phyloP scores from a whole-genome alignment of 2,797 vertebrate species.

The Cichlasoma orientale region DNA sequence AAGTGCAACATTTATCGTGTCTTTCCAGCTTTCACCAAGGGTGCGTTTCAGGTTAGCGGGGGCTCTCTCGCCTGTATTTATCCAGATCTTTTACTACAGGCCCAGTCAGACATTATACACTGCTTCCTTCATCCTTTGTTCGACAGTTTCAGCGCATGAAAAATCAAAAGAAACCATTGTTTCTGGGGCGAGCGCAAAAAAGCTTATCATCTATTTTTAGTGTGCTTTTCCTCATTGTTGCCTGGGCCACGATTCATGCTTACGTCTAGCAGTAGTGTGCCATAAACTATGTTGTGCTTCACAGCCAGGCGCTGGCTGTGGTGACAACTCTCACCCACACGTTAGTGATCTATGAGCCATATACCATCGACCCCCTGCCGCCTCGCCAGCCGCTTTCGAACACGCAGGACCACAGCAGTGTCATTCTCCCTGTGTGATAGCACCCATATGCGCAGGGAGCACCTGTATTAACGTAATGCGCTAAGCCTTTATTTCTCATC shows the following conservation, averaged over 20 bases:
- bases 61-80: constrained; percentile 31
- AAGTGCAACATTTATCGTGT: constrained; percentile 67
- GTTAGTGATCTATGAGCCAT: constrained; percentile 72
- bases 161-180: constrained; percentile 67
- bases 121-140: constrained; percentile 28
- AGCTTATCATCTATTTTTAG: constrained; percentile 77
- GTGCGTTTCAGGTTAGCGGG: constrained; percentile 55
- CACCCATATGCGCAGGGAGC: constrained; percentile 58
- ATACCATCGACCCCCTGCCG: constrained; percentile 47
- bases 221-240: constrained; percentile 68
- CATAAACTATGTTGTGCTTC: constrained; percentile 71
- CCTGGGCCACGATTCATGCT: constrained; percentile 68
- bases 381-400: constrained; percentile 50
- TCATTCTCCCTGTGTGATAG: constrained; percentile 50
- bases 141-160: constrained; percentile 35
- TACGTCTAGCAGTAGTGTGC: constrained; percentile 53
- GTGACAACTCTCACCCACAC: constrained; percentile 77
- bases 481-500: constrained; percentile 62
- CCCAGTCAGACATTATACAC: constrained; percentile 24
- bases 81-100: constrained; percentile 44
- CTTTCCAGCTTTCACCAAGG: constrained; percentile 39
- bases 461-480: constrained; percentile 64
- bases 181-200: constrained; percentile 63
- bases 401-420: constrained; percentile 48
- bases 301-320: constrained; percentile 60